Evolutionary conservation across 2,797 vertebrate genomes (phyloP), one percentile per base, ranked within the genome.

Genomic region (Momotus momota): DNA sequence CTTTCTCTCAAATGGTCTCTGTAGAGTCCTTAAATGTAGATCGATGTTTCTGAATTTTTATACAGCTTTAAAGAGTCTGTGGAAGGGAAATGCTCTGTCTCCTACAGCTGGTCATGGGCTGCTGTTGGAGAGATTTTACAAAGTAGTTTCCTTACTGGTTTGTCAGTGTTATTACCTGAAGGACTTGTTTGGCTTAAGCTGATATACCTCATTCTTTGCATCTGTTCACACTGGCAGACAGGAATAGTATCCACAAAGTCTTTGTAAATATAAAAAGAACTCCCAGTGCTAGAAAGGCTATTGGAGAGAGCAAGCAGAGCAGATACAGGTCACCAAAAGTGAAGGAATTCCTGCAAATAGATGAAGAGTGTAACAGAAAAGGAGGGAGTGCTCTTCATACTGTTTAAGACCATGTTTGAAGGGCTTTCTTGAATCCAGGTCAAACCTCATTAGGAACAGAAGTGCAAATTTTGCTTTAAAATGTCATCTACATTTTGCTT

Each of bases 31-130:
- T 78, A 74, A 69, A 17, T 65, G 43, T 72, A 75, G 69, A 88
- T 86, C 77, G 78, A 23, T 62, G 35, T 62, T 94, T 90, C 72
- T 86, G 85, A 75, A 86, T 93, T 92, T 94, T 92, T 88, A 69
- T 31, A 41, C 3, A 22, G 26, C 25, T 93, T 92, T 91, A 77
- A 91, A 83, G 29, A 29, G 23, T 70, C 17, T 38, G 41, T 22
- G 77, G 52, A 82, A 94, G 82, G 41, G 31, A 89, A 71, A 40
- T 33, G 20, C 10, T 58, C 23, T 81, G 15, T 78, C 80, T 89
- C 45, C 58, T 80, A 41, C 23, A 51, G 38, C 46, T 55, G 78
- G 35, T 62, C 74, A n/a, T 66, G 26, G 2, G 1, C 19, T 82
- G 35, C 52, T 74, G 17, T 71, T 80, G 2, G 16, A 82, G 22